phyloP scores from a whole-genome alignment of 1,140 invertebrate genomes.

The Sesamia nonagrioides region DNA sequence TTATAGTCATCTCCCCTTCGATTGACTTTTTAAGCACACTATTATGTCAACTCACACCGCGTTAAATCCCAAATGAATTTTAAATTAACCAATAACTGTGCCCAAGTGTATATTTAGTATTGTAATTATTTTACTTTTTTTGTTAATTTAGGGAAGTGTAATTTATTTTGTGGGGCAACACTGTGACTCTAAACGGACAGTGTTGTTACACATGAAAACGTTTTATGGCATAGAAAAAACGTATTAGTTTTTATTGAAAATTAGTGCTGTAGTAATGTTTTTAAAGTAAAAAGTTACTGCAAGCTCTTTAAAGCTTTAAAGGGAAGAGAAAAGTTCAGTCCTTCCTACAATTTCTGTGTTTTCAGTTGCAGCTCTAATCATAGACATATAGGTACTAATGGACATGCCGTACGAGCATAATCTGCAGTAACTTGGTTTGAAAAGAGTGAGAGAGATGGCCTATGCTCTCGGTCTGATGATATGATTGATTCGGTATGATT shows the following conservation, averaged over 20 bases:
- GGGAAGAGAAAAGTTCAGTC: not conserved
- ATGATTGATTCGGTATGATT: too few relatives aligned
- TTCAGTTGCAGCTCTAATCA: too few relatives aligned
- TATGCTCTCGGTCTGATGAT: too few relatives aligned
- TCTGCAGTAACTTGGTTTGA: too few relatives aligned
- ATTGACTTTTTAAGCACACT: constrained; percentile 62
- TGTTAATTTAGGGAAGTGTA: constrained; percentile 51
- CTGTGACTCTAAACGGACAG: constrained; percentile 6
- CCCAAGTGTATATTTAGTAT: constrained; percentile 60
- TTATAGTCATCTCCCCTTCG: constrained; percentile 62
- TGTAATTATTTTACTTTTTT: constrained; percentile 32
- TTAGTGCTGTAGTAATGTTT: too few relatives aligned
- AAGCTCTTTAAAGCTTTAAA: too few relatives aligned
- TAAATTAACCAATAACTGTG: constrained; percentile 75
- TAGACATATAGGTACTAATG: too few relatives aligned
- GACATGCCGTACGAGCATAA: too few relatives aligned
- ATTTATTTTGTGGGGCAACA: constrained; percentile 58
- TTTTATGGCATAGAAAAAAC: not conserved
- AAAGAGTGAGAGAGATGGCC: too few relatives aligned
- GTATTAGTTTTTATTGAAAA: not conserved
- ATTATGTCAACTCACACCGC: constrained; percentile 72
- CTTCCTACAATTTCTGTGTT: too few relatives aligned
- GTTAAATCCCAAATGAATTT: constrained; percentile 72
- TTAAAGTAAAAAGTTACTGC: too few relatives aligned
- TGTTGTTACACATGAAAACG: not conserved